phyloP scores from a whole-genome alignment of 2,113 vertebrate genomes.

The Plotosus lineatus region DNA sequence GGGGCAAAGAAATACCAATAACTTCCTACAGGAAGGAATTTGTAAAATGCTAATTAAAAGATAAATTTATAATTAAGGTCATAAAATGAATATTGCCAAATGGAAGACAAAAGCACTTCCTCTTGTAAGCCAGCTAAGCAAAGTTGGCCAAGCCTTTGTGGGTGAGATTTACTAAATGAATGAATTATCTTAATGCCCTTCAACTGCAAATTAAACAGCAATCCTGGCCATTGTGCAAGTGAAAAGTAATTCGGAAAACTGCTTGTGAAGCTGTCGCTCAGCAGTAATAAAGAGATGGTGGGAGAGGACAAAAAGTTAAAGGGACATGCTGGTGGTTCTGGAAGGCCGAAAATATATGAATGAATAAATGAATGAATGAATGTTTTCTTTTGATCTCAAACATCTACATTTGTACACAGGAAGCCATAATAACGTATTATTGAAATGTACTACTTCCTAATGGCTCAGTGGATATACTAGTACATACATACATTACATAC shows the following conservation, averaged over 20 bases:
- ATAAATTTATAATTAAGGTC: constrained; percentile 55
- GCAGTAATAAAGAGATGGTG: constrained; percentile 27
- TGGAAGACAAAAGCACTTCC: constrained; percentile 39
- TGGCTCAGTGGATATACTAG: no score
- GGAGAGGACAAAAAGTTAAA: background rate
- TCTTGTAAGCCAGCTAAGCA: constrained; percentile 48
- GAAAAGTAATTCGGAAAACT: constrained; percentile 51
- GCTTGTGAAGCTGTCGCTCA: constrained; percentile 44
- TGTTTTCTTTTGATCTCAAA: no score
- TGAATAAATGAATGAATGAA: no score
- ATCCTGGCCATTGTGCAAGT: constrained; percentile 52
- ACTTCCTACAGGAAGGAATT: constrained; percentile 20
- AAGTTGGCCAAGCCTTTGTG: constrained; percentile 54
- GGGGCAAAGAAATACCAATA: constrained; percentile 18
- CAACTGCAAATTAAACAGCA: constrained; percentile 59
- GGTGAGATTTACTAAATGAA: constrained; percentile 61
- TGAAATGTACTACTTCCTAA: no score
- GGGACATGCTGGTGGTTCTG: background rate
- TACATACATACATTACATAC: no score
- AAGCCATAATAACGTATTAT: no score
- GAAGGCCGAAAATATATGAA: no score
- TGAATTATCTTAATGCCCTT: constrained; percentile 61
- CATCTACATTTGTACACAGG: no score
- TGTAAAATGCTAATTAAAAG: constrained; percentile 55
- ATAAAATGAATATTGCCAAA: constrained; percentile 27